These are phyloP conservation scores for Oxyscelio sp. DNA, from an alignment of 2,888 invertebrate genomes.

Conservation along the genomic window DNA sequence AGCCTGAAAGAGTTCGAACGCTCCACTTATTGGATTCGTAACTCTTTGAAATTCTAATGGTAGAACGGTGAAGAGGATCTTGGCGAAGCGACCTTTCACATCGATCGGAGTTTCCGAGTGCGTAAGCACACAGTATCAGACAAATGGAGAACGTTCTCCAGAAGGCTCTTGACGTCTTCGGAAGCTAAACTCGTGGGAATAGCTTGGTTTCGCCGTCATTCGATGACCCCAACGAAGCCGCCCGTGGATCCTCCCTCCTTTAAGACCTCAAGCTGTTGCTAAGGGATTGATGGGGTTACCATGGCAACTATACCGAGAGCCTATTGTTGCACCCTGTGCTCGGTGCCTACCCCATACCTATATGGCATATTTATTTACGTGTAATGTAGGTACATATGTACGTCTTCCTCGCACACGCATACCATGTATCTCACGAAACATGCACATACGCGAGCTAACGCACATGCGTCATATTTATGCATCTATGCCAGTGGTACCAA, in stretches of 20 bases:
- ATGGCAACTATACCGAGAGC: slow-evolving; percentile 86
- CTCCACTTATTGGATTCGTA: slow-evolving; percentile 69
- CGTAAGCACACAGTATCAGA: slow-evolving; percentile 69
- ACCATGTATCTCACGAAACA: slow-evolving; percentile 69
- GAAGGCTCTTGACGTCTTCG: slow-evolving; percentile 68
- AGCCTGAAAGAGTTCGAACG: slow-evolving; percentile 53
- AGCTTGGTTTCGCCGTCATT: slow-evolving; percentile 76
- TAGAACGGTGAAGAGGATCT: slow-evolving; percentile 57
- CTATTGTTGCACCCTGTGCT: slow-evolving; percentile 88
- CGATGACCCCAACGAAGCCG: slow-evolving; percentile 80
- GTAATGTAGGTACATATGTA: slow-evolving; percentile 81
- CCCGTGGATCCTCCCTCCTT: slow-evolving; percentile 86
- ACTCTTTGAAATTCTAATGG: slow-evolving; percentile 71
- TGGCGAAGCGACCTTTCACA: slow-evolving; percentile 53
- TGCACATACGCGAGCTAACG: slow-evolving; percentile 50
- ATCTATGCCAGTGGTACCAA: slow-evolving; percentile 88
- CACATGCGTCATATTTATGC: slow-evolving; percentile 82
- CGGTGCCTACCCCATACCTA: slow-evolving; percentile 78
- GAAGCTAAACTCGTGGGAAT: slow-evolving; percentile 68
- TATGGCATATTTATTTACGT: slow-evolving; percentile 88
- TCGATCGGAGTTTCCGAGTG: slow-evolving; percentile 50
- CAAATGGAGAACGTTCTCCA: slow-evolving; percentile 72
- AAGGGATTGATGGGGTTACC: slow-evolving; percentile 88
- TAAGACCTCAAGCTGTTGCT: slow-evolving; percentile 88
- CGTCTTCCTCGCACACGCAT: slow-evolving; percentile 81